phyloP scores from a whole-genome alignment of 2,113 vertebrate species.

The Pagrus major region DNA sequence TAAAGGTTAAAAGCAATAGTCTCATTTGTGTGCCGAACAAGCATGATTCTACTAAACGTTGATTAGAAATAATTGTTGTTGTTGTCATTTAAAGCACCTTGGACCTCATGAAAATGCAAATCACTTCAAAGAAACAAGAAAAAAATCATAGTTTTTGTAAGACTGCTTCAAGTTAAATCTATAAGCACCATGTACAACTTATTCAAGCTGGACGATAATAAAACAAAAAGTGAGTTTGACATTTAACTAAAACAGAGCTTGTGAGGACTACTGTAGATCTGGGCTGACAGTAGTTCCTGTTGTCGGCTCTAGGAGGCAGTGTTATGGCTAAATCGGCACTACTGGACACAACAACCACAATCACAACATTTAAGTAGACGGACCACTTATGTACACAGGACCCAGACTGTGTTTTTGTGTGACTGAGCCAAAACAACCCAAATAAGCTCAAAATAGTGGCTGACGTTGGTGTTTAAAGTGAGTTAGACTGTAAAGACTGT shows the following conservation, averaged over 20 bases:
- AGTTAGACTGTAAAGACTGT: background rate
- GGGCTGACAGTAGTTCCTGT: background rate
- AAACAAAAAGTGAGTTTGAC: background rate
- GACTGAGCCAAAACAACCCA: constrained; percentile 39
- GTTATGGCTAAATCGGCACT: background rate
- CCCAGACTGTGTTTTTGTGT: constrained; percentile 50
- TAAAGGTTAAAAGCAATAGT: too few relatives aligned
- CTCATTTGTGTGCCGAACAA: too few relatives aligned
- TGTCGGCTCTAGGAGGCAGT: constrained; percentile 41
- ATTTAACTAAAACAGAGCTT: background rate
- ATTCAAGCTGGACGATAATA: background rate
- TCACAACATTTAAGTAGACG: constrained; percentile 12
- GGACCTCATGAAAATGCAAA: background rate
- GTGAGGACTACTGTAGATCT: background rate
- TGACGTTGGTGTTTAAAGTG: constrained; percentile 1
- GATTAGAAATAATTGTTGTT: background rate
- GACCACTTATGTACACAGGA: background rate
- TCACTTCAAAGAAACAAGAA: background rate
- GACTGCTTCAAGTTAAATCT: background rate
- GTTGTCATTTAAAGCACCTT: background rate
- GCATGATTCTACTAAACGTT: too few relatives aligned
- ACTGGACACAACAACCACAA: constrained; percentile 23
- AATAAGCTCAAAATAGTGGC: constrained; percentile 22
- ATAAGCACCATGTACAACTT: background rate
- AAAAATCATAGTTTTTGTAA: background rate